phyloP scores from a whole-genome alignment of 1,140 invertebrate genomes.

The Ruditapes philippinarum region DNA sequence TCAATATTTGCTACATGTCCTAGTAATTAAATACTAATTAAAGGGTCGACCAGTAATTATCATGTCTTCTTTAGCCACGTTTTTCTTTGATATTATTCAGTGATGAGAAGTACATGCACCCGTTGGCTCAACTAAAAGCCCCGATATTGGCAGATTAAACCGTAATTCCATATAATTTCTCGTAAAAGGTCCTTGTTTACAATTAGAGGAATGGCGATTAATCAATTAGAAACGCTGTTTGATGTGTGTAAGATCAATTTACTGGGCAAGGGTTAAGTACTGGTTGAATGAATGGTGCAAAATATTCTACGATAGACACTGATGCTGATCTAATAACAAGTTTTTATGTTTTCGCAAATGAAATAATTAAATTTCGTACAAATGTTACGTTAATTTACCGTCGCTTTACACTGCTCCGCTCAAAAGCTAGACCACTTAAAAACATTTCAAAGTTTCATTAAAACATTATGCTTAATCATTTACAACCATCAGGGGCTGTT shows the following conservation, averaged over 20 bases:
- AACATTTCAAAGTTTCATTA: too few species aligned
- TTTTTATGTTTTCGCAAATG: not conserved
- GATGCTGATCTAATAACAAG: not conserved
- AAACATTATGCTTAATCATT: too few species aligned
- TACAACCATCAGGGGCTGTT: too few species aligned
- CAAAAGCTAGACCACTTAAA: too few species aligned
- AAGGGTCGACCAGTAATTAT: too few species aligned
- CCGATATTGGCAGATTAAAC: slow-evolving; percentile 1
- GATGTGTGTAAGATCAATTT: slow-evolving; percentile 7
- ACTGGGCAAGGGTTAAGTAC: not conserved
- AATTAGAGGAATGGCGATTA: slow-evolving; percentile 33
- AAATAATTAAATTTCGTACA: not conserved
- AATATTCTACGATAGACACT: not conserved
- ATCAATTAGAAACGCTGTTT: slow-evolving; percentile 28
- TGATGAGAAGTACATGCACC: not conserved
- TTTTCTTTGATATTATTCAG: too few species aligned
- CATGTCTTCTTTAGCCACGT: too few species aligned
- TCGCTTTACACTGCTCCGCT: too few species aligned
- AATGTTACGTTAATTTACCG: not conserved
- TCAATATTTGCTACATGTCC: too few species aligned
- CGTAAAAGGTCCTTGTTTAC: not conserved
- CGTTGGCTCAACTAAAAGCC: not conserved
- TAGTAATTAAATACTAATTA: too few species aligned
- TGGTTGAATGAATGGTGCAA: not conserved
- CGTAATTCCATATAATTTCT: slow-evolving; percentile 24